Evolutionary conservation across 2,888 invertebrate genomes (phyloP).

Genomic region (Lymantria dispar): DNA sequence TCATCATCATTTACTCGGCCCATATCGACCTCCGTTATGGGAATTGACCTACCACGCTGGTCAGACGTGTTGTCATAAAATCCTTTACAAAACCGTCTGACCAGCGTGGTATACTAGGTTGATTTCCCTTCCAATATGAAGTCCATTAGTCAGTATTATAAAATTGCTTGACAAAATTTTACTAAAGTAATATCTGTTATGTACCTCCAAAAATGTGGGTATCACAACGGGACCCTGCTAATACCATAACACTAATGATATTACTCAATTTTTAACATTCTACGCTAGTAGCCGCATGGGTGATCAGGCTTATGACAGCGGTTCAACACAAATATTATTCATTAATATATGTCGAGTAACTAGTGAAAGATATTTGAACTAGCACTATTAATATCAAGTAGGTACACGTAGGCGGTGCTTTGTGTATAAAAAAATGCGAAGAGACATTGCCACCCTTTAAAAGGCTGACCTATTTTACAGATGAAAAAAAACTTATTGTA

Average conservation of each 20-base stretch:
- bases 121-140: no score
- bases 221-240: constrained; percentile 21
- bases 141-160: no score
- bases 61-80: no score
- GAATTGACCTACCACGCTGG: no score
- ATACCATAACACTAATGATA: constrained; percentile 23
- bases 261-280: constrained; percentile 39
- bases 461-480: constrained; percentile 67
- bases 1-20: no score
- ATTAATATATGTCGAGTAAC: constrained; percentile 75
- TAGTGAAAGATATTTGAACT: constrained; percentile 72
- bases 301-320: constrained; percentile 52
- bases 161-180: no score
- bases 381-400: constrained; percentile 80
- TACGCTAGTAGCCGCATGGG: constrained; percentile 41
- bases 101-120: no score
- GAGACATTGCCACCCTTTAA: constrained; percentile 77
- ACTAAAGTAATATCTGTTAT: not conserved
- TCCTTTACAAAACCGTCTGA: no score
- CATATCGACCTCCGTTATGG: no score
- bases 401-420: constrained; percentile 69
- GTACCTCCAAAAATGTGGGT: constrained; percentile 27
- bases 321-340: constrained; percentile 67
- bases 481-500: constrained; percentile 43
- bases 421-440: constrained; percentile 65